Conservation (phyloP, 2,113 vertebrate species). For the Rana temporaria region DNA sequence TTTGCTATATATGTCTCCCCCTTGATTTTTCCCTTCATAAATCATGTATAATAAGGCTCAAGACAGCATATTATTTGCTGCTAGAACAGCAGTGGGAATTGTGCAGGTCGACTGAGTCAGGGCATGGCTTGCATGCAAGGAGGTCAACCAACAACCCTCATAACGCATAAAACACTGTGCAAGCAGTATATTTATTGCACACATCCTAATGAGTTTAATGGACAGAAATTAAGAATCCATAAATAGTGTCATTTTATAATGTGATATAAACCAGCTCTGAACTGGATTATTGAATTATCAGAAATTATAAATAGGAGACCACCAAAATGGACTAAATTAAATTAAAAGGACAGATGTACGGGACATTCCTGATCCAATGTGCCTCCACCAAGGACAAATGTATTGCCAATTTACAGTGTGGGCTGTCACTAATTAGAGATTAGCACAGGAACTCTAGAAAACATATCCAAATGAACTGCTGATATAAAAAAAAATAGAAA, state of each 20-base stretch:
- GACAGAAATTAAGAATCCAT: conserved; percentile 19
- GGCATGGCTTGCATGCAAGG: conserved; percentile 24
- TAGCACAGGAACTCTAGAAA: no score
- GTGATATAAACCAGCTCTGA: background rate
- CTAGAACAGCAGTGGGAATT: conserved; percentile 38
- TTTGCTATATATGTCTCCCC: conserved; percentile 34
- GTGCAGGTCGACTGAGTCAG: conserved; percentile 41
- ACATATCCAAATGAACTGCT: no score
- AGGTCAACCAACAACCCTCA: conserved; percentile 11
- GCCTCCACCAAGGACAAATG: background rate
- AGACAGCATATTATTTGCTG: conserved; percentile 35
- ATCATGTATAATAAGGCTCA: conserved; percentile 41
- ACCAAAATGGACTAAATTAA: background rate
- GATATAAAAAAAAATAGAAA: no score
- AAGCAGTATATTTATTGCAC: conserved; percentile 26
- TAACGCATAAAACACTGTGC: conserved; percentile 25
- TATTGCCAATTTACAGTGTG: no score
- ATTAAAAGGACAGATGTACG: background rate
- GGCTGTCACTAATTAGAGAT: no score
- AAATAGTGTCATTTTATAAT: conserved; percentile 6
- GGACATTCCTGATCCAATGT: background rate
- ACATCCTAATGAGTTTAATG: conserved; percentile 24
- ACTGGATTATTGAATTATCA: background rate
- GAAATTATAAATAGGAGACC: background rate
- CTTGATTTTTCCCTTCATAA: conserved; percentile 43